Conservation (phyloP, 2,113 vertebrate species). For the Rhea pennata region DNA sequence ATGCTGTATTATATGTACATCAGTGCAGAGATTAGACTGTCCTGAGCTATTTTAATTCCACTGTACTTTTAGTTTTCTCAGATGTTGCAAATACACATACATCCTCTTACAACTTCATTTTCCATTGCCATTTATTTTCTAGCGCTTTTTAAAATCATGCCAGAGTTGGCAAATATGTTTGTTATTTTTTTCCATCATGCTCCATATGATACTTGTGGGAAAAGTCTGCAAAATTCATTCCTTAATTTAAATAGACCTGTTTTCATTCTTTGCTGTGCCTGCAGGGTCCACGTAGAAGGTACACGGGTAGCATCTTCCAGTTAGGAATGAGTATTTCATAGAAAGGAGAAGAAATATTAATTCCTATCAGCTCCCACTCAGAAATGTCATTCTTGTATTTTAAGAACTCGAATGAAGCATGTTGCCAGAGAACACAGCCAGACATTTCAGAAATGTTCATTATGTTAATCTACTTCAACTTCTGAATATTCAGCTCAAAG, state of each 20-base stretch:
- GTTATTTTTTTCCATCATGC: neutral
- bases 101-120: neutral
- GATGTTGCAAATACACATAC: neutral
- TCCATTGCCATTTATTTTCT: neutral
- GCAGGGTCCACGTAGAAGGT: neutral
- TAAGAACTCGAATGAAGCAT: neutral
- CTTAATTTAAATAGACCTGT: neutral
- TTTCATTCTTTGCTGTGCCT: neutral
- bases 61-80: neutral
- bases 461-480: neutral
- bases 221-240: neutral
- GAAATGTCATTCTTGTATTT: neutral
- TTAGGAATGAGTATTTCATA: neutral
- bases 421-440: neutral
- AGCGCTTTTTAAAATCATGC: neutral
- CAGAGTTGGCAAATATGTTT: neutral
- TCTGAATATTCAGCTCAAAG: neutral
- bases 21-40: slow-evolving; percentile 1
- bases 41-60: slow-evolving; percentile 28
- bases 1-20: neutral
- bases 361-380: neutral
- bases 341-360: neutral
- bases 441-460: neutral
- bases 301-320: neutral
- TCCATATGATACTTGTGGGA: neutral